Evolutionary conservation across 2,113 vertebrate genomes (phyloP).

Genomic region (Apus apus): DNA sequence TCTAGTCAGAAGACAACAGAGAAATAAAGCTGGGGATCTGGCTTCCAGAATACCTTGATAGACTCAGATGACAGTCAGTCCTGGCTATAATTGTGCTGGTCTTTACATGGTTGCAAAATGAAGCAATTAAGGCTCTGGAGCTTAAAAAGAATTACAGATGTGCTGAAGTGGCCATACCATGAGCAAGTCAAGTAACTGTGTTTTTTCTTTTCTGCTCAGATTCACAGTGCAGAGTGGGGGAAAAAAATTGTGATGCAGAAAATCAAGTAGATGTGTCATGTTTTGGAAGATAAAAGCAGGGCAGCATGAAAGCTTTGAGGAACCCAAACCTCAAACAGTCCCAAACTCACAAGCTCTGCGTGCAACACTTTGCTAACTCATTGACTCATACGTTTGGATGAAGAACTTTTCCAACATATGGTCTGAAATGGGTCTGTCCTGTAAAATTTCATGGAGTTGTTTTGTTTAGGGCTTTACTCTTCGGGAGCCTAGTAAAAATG

Average conservation of each 20-base stretch:
- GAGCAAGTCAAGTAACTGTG: background rate
- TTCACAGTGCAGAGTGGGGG: background rate
- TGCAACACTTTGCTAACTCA: background rate
- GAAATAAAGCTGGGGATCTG: background rate
- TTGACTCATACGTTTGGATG: conserved; percentile 10
- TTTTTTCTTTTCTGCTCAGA: background rate
- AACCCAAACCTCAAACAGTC: background rate
- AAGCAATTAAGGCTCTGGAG: background rate
- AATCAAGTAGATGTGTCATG: background rate
- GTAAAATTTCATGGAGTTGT: conserved; percentile 49
- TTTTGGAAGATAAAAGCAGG: background rate
- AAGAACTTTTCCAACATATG: conserved; percentile 33
- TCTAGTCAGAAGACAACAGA: background rate
- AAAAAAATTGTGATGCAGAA: background rate
- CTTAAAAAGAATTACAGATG: background rate
- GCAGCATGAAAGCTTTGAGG: background rate
- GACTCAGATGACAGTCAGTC: background rate
- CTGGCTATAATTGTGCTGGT: background rate
- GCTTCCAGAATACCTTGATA: background rate
- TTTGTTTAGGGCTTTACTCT: conserved; percentile 47
- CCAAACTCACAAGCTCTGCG: background rate
- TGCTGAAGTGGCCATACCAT: background rate
- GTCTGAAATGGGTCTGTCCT: conserved; percentile 54
- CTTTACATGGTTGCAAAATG: background rate
- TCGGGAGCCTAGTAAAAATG: conserved; percentile 18